Evolutionary conservation across 2,888 invertebrate species (phyloP).

Genomic region (Saturnia japonica): DNA sequence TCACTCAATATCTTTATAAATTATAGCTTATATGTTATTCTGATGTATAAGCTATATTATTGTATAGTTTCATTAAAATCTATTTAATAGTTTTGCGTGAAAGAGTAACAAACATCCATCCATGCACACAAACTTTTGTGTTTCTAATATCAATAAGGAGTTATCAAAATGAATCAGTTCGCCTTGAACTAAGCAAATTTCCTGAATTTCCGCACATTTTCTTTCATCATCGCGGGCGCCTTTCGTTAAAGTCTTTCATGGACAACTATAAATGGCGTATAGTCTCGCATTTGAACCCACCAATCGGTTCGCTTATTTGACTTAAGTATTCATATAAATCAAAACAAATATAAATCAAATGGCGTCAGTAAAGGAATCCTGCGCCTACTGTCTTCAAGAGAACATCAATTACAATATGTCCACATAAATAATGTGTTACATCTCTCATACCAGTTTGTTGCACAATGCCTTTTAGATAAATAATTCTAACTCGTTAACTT

Average conservation of each 20-base stretch:
- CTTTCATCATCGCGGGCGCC: background rate
- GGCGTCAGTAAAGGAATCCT: slow-evolving; percentile 1
- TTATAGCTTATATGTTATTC: no score
- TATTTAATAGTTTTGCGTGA: no score
- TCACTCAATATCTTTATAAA: no score
- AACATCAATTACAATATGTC: slow-evolving; percentile 10
- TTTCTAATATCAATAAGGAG: no score
- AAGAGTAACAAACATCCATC: no score
- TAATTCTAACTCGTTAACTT: background rate
- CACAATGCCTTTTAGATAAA: background rate
- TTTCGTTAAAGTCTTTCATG: background rate
- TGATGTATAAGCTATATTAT: no score
- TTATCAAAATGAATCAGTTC: no score
- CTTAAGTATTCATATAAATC: slow-evolving; percentile 6
- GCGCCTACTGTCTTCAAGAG: background rate
- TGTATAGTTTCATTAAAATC: no score
- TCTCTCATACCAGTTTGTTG: background rate
- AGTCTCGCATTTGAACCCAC: background rate
- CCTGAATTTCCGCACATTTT: background rate
- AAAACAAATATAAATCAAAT: slow-evolving; percentile 4
- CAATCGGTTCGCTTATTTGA: background rate
- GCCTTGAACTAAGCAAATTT: background rate
- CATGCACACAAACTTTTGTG: no score
- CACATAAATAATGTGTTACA: slow-evolving; percentile 6
- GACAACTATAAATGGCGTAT: background rate